Evolutionary conservation across 2,797 vertebrate genomes (phyloP).

Genomic region (Cygnus olor): DNA sequence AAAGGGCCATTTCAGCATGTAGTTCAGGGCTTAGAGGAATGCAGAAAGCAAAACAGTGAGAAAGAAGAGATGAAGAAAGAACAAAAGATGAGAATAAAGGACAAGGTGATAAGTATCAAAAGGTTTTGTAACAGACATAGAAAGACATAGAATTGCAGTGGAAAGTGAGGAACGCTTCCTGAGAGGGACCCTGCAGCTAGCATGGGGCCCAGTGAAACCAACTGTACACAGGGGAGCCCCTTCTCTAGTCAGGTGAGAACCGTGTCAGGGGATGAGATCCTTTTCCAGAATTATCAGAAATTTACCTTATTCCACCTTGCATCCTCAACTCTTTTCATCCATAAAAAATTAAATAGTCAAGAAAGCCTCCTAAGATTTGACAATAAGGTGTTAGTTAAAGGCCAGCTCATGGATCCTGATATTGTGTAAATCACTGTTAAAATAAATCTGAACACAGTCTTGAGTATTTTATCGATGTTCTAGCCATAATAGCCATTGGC

Average conservation of each 20-base stretch:
- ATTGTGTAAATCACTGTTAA: background rate
- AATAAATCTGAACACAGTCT: background rate
- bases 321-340: background rate
- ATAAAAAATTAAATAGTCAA: background rate
- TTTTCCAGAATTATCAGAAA: background rate
- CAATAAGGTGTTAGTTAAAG: background rate
- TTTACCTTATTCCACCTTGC: background rate
- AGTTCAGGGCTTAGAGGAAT: background rate
- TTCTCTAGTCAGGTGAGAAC: accelerated
- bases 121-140: background rate
- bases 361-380: background rate
- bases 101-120: background rate
- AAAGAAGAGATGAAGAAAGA: background rate
- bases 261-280: background rate
- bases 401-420: background rate
- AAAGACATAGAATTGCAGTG: background rate
- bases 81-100: background rate
- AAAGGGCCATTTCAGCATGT: background rate
- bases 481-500: background rate
- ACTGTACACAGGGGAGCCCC: background rate
- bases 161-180: background rate
- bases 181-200: background rate
- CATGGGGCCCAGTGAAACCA: background rate
- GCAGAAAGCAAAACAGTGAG: background rate
- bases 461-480: background rate